Evolutionary conservation across 2,888 invertebrate species (phyloP), one percentile per base, ranked within the genome.

Genomic region (Amorpha juglandis): DNA sequence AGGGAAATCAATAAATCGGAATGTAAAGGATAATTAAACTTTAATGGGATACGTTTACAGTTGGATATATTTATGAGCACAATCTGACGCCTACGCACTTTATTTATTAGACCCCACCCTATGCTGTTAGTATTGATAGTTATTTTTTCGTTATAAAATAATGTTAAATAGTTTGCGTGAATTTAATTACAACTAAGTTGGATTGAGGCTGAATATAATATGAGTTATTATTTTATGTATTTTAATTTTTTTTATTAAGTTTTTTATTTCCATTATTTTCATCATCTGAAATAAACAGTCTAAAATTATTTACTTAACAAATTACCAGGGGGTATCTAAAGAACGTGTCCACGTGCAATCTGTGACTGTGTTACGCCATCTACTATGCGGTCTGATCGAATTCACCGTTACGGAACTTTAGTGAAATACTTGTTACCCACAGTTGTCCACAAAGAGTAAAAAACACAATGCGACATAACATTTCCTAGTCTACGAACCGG

Each of bases 391-490:
- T 78, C 76, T 77, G 78, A 84, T 78, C 78, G 79, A 86, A 85
- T 83, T 81, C 83, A 82, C 83, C 83, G 84, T 85, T 84, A 89
- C 87, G 86, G 84, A 88, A 87, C 83, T 83, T 75, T 78, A 85
- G 81, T 79, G 86, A 88, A 90, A 90, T 87, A 87, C 79, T 86
- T 87, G 83, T 85, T 84, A 84, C 82, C 84, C 82, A 84, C 77
- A 79, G 76, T 71, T 71, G 69, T 73, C 68, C 70, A 75, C 79
- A 86, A 87, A 83, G 9, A 55, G 33, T 53, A 53, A 53, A 85
- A 87, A 83, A 69, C 70, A 76, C 74, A 74, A 76, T 74, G 19
- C 42, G 12, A 53, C 42, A 19, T 75, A 73, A 68, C 70, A 71
- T 65, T 78, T 75, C 68, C 73, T 74, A 67, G 69, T 62, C 48